Conservation (phyloP, 2,113 vertebrate genomes). For the Lepidiolamprologus cunningtoni region DNA sequence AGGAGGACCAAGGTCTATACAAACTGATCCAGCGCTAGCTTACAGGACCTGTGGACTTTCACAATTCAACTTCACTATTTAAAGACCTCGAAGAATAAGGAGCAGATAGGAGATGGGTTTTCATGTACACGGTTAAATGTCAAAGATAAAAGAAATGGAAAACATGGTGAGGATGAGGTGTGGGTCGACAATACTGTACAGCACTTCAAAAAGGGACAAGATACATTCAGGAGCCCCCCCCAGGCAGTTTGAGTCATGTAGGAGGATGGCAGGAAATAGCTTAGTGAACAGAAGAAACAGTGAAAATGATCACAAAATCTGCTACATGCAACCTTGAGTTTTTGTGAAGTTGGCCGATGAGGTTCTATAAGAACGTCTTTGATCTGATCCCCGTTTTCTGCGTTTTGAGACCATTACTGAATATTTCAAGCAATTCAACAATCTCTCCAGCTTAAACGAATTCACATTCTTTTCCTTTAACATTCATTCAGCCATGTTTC, state of each 20-base stretch:
- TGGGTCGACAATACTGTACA: slow-evolving; percentile 56
- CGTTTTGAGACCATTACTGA: neutral
- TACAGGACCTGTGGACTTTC: neutral
- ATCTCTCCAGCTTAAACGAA: neutral
- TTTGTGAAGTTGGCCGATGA: neutral
- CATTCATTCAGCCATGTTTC: neutral
- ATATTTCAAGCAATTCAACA: neutral
- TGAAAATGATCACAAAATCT: neutral
- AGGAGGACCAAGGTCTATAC: slow-evolving; percentile 22
- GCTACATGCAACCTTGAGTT: neutral
- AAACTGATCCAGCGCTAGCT: slow-evolving; percentile 4
- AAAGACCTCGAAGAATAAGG: slow-evolving; percentile 1
- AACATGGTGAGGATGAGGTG: neutral
- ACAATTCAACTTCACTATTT: neutral
- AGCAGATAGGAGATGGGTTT: neutral
- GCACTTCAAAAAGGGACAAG: slow-evolving; percentile 57
- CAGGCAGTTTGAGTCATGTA: slow-evolving; percentile 6
- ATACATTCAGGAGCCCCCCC: slow-evolving; percentile 63
- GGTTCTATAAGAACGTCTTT: neutral
- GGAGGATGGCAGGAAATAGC: slow-evolving; percentile 23
- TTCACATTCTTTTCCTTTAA: slow-evolving; percentile 19
- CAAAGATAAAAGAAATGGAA: slow-evolving; percentile 14
- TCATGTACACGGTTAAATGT: neutral
- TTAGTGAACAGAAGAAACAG: neutral
- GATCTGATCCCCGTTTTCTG: neutral